Percentiles rank a stretch among this genome's conserved stretches.
phyloP scores from a whole-genome alignment of 2,113 vertebrate species.

The Leptocoma aspasia region DNA sequence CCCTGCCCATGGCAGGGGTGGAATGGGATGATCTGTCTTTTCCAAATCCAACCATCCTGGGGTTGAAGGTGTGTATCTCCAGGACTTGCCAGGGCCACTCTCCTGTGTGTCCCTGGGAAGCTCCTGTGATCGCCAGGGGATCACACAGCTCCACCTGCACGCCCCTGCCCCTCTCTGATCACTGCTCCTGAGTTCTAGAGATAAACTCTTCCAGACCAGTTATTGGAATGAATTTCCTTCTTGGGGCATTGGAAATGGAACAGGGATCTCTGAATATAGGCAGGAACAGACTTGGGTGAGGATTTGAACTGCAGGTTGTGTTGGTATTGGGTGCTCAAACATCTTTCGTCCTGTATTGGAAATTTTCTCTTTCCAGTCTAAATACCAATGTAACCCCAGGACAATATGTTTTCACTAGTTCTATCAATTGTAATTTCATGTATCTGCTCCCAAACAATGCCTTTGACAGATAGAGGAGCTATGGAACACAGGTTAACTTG shows the following conservation, averaged over 20 bases:
- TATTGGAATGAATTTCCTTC: neutral
- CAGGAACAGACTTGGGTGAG: neutral
- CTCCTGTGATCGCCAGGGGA: fast-evolving
- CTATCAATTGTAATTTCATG: neutral
- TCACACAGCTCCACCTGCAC: neutral
- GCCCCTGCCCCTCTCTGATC: neutral
- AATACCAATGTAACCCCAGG: neutral
- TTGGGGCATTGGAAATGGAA: neutral
- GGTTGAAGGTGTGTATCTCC: fast-evolving
- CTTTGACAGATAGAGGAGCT: neutral
- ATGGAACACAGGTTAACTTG: neutral
- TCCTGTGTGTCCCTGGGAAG: neutral
- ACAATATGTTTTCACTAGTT: neutral
- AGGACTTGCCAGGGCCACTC: neutral
- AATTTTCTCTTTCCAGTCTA: neutral
- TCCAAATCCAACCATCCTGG: no score
- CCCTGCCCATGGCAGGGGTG: neutral
- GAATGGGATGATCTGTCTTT: fast-evolving
- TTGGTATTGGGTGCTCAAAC: neutral
- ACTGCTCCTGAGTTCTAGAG: neutral
- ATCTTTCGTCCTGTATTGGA: neutral
- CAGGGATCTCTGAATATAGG: neutral
- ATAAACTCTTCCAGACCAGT: neutral
- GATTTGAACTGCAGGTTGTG: neutral
- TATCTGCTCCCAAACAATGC: neutral